Base-by-base conservation (phyloP, 1,140 invertebrate genomes). In the Drosophila busckii region DNA sequence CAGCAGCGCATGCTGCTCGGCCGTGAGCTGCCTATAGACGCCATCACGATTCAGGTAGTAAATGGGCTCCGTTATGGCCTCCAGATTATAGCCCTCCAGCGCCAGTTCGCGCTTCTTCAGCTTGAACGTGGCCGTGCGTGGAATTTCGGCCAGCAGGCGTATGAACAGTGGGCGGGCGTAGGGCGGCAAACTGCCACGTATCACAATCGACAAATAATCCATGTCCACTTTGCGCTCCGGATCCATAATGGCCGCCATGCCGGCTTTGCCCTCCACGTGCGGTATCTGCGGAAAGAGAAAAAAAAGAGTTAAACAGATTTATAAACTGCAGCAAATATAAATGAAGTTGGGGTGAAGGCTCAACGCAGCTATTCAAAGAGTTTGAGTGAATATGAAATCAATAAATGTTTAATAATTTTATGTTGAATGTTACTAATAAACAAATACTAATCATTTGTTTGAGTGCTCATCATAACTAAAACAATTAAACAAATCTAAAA, bases 231-330 rank as follows among this genome's bases (percentile, higher is more conserved):
- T 90, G 10, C 89, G 88, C 1, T 92, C 88, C 2, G 91, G 90
- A 85, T 97, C 95, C 2, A 95, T 92, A 65, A 99, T 95, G 8
- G 96, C 94, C 7, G 93, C 96, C 98, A 99, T 99, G 12, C 98
- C 98, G 35, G 96, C 97, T 87, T 92, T 92, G 4, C 98, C 98
- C 90, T 99, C 98, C 19, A 91, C 89, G 54, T 94, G 91, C 58
- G 93, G 92, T 60, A 95, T 89, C 93, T 94, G 78, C 8, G 69
- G 45, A 38, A 42, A 58, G 42, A 40, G 5, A 13, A 8, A 13
- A 50, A 31, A 13, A 6, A 44, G 28, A 42, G 7, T 7, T 6
- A 25, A 58, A 35, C 13, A 9, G 9, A 16, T 17, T 42, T 34
- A n/a, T n/a, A n/a, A n/a, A n/a, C n/a, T n/a, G n/a, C n/a, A n/a